Base-by-base conservation (phyloP, 2,888 invertebrate genomes). In the Rotaria socialis region DNA sequence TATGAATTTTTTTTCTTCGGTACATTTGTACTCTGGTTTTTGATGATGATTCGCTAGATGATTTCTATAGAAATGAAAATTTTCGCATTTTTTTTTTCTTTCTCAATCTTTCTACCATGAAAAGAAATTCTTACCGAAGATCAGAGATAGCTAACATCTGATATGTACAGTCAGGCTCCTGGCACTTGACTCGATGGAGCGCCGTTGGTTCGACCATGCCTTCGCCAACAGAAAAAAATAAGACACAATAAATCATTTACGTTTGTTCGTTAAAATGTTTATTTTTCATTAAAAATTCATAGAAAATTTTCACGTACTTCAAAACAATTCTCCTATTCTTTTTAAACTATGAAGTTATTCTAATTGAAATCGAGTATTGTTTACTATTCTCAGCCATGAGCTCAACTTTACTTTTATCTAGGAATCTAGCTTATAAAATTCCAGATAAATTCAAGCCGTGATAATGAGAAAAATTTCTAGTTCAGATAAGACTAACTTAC, bases 141-240 rank as follows among this genome's bases (percentile, higher is more conserved):
- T 80, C 80, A 80, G 47, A 47, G 11, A 80, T 80, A 80, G 80
- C 80, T n/a, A 80, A 47, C 80, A 80, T 80, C 5, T 80, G 80
- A 80, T 80, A 80, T 80, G 43, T 24, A 80, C 80, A 80, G 0
- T 47, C 80, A 80, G 24, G 7, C 47, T 80, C 80, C 35, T 80
- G 80, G n/a, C 80, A 80, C 11, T 80, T 80, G 80, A 80, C 80
- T 43, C 80, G 80, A 80, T 80, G 80, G 24, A 80, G 47, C 7
- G 80, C 80, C 24, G 80, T 80, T 80, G 80, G 80, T 80, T 80
- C 80, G 47, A 80, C 47, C 80, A 80, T 47, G 47, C 80, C 80
- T 80, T 67, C 67, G 19, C 67, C 67, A 7, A 67, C 67, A 7
- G 5, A 67, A 67, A 27, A 67, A 67, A 67, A 67, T 50, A 6